Percentiles rank a stretch among this genome's conserved stretches.
phyloP scores from a whole-genome alignment of 2,888 invertebrate genomes.

The Escarpia spicata region DNA sequence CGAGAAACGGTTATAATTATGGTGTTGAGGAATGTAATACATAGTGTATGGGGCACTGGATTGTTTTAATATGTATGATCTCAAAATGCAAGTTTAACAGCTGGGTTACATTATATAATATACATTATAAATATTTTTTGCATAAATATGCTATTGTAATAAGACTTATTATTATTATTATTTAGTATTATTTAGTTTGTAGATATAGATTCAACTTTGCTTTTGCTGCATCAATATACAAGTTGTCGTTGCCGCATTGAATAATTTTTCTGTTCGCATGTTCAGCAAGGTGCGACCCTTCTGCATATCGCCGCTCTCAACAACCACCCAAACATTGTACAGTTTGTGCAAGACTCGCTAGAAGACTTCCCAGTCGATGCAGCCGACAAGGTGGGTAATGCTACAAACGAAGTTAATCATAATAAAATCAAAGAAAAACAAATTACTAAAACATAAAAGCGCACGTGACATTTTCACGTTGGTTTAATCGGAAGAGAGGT shows the following conservation, averaged over 20 bases:
- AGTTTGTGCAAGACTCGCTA: slow-evolving; percentile 75
- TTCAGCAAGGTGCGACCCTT: slow-evolving; percentile 69
- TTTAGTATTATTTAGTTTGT: too few species aligned
- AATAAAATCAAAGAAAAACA: background rate
- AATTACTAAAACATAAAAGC: background rate
- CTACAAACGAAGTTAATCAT: background rate
- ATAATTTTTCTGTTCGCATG: background rate
- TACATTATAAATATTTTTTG: too few species aligned
- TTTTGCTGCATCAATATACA: too few species aligned
- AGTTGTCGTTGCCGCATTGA: slow-evolving; percentile 17
- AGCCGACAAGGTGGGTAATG: slow-evolving; percentile 72
- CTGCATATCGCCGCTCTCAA: slow-evolving; percentile 82
- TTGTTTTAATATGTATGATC: too few species aligned
- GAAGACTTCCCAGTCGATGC: slow-evolving; percentile 72
- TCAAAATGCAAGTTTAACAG: too few species aligned
- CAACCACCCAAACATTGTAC: slow-evolving; percentile 74
- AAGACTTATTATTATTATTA: too few species aligned
- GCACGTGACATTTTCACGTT: background rate
- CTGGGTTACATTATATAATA: too few species aligned
- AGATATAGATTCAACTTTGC: too few species aligned
- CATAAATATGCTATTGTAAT: too few species aligned
- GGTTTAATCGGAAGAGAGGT: background rate
- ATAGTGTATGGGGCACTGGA: too few species aligned
- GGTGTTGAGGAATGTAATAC: too few species aligned
- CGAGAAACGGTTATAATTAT: too few species aligned